Conservation (phyloP, 2,797 vertebrate genomes). For the Chloroceryle amazona region DNA sequence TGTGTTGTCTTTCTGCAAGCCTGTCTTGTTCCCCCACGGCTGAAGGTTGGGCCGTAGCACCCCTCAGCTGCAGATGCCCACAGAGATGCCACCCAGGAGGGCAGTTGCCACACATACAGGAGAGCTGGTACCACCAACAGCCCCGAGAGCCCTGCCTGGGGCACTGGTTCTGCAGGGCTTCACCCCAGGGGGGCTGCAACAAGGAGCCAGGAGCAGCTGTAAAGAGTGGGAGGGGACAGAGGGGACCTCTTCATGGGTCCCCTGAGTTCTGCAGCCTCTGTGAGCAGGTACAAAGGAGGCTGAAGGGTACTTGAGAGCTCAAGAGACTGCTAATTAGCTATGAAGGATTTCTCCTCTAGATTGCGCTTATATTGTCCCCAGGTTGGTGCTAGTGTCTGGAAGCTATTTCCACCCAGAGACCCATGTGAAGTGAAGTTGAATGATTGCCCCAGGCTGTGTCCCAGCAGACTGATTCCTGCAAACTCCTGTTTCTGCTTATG, state of each 20-base stretch:
- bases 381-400: not conserved
- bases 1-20: accelerated
- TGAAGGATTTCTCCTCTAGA: not conserved
- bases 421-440: not conserved
- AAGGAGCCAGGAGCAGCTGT: accelerated
- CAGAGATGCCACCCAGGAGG: not conserved
- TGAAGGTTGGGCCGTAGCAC: accelerated
- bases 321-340: not conserved
- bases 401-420: not conserved
- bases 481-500: not conserved
- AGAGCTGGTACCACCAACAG: accelerated
- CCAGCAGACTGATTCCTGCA: not conserved
- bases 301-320: not conserved
- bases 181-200: not conserved
- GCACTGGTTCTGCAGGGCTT: accelerated
- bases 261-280: not conserved
- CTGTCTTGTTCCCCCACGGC: accelerated
- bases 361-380: not conserved
- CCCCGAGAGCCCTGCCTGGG: accelerated
- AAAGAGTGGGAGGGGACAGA: not conserved
- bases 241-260: accelerated
- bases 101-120: accelerated
- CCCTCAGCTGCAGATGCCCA: accelerated
- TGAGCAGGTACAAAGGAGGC: not conserved
- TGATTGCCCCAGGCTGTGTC: not conserved